Base-by-base conservation (phyloP, 2,888 invertebrate genomes). In the Girardia tigrina region DNA sequence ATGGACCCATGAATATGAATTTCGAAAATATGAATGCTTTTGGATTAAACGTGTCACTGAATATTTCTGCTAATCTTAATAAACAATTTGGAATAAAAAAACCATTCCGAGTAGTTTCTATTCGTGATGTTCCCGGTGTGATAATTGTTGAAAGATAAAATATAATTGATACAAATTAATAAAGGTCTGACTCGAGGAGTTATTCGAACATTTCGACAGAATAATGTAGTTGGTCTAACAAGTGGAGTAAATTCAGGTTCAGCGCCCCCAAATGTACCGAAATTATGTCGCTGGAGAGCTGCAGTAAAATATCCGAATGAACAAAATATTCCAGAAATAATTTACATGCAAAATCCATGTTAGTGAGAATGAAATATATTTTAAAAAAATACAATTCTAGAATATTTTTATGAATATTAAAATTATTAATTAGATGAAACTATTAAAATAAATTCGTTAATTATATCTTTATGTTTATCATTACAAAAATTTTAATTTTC, bases 1-100 rank as follows among this genome's bases (percentile, higher is more conserved):
- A 82, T 36, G 82, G 81, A 70, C 81, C 82, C n/a, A 82, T 82
- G 82, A 82, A 83, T 78, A 81, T 83, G 80, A 81, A 82, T 78
- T 79, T 79, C n/a, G 82, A 82, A 75, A 79, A 79, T 72, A 79
- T 81, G 79, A 79, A 80, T 42, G 78, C 79, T 69, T 72, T 78
- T 29, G 78, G 81, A 72, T 79, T 81, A 76, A 79, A 80, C 42
- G 77, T 79, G 74, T 79, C 81, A 23, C 75, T 82, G 42, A 80
- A 81, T 75, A 76, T 82, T 36, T 79, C 81, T 74, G 42, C 77
- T 26, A 76, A 78, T 26, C 77, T 82, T 26, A 82, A 82, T 72
- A 72, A 74, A 23, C 76, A 74, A 76, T 81, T 82, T 74, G 77
- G 77, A 8, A 80, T 82, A 28, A 76, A 78, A 2, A 77, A 82